Percentiles rank a stretch among this genome's conserved stretches.
phyloP scores from a whole-genome alignment of 2,113 vertebrate genomes.

The Calyptomena viridis region DNA sequence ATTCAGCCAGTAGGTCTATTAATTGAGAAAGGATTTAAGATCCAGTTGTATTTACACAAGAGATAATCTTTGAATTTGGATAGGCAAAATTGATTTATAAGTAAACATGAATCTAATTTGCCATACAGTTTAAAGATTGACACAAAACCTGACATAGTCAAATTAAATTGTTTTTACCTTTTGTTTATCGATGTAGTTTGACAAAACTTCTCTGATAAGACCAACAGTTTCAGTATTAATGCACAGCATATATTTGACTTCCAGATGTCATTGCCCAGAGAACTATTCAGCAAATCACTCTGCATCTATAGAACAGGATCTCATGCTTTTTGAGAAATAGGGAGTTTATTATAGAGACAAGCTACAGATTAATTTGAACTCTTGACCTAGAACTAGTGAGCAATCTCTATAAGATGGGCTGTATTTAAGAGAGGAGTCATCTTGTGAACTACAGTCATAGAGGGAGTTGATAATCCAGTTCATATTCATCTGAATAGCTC shows the following conservation, averaged over 20 bases:
- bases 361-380: background rate
- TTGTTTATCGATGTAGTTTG: background rate
- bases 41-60: background rate
- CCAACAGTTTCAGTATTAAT: background rate
- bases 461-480: background rate
- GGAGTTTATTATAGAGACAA: background rate
- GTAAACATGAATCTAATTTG: background rate
- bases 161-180: background rate
- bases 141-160: background rate
- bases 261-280: background rate
- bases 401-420: background rate
- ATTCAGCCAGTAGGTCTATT: background rate
- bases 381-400: background rate
- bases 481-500: background rate
- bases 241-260: background rate
- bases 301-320: background rate
- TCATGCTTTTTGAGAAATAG: background rate
- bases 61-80: background rate
- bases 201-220: background rate
- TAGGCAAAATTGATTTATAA: background rate
- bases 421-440: background rate
- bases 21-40: background rate
- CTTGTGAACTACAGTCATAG: background rate
- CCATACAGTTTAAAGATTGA: background rate
- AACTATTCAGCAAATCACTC: background rate